phyloP scores from a whole-genome alignment of 2,797 vertebrate genomes.

The Enteromius fasciolatus region DNA sequence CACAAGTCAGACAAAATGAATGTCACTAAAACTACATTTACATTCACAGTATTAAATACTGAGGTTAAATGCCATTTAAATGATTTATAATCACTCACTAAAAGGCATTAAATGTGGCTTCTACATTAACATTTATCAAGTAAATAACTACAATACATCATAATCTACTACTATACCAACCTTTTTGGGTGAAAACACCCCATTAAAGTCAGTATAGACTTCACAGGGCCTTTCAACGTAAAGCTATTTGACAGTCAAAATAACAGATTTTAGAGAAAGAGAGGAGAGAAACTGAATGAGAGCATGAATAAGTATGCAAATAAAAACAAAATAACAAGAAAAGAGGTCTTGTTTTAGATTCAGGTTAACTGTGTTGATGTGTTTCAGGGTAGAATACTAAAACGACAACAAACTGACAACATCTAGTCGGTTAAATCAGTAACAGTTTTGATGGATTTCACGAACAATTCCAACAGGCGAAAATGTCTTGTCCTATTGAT shows the following conservation, averaged over 20 bases:
- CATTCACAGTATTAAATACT: background rate
- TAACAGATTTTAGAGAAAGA: slow-evolving; percentile 60
- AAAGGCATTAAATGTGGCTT: background rate
- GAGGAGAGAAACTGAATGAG: slow-evolving; percentile 53
- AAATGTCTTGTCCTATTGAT: background rate
- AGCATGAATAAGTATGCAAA: slow-evolving; percentile 30
- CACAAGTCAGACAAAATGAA: background rate
- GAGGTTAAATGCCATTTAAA: background rate
- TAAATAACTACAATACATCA: slow-evolving; percentile 43
- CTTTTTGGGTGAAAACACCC: slow-evolving; percentile 94
- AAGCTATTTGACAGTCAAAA: slow-evolving; percentile 77
- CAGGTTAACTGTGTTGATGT: slow-evolving; percentile 3
- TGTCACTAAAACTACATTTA: slow-evolving; percentile 6
- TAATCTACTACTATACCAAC: slow-evolving; percentile 73
- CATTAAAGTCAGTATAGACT: slow-evolving; percentile 89
- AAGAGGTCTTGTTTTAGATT: background rate
- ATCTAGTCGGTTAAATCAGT: background rate
- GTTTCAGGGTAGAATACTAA: background rate
- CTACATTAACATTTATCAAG: background rate
- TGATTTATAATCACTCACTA: background rate
- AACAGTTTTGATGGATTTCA: background rate
- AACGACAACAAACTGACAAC: background rate
- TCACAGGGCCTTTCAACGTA: slow-evolving; percentile 87
- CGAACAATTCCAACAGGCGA: background rate
- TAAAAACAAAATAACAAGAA: background rate